Evolutionary conservation across 23 tunicate genomes (phyloP), one percentile per base, ranked within the genome.

Genomic region (Botrylloides violaceus): DNA sequence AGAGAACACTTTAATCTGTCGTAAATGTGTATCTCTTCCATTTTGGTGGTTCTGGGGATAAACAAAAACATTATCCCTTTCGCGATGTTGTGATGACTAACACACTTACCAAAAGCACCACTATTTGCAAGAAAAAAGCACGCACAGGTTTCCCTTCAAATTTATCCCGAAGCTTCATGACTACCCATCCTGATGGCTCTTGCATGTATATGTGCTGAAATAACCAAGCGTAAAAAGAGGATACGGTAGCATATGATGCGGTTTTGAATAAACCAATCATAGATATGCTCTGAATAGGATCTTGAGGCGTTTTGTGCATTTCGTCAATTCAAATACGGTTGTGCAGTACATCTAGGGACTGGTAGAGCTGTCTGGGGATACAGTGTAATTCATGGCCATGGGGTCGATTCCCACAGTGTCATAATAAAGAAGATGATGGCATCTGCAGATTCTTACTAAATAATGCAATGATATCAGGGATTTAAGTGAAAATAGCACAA

Each of bases 121-220:
- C 74, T 7, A 84, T 76, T 66, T 95, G 99, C 24, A 84, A 64
- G 86, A 95, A 86, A 64, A 89, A 95, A 18, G 99, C 92, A 1
- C 99, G 70, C 22, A 88, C 61, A 1, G 96, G 80, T 62, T 82
- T 84, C 19, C 49, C 80, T 34, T 74, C 57, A 6, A 64, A 32
- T 32, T 72, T 74, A 37, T 95, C 83, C 55, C 47, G 50, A 18
- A 95, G 35, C 32, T 87, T 87, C 6, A 95, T 71, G 79, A 76
- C 79, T 3, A 95, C 82, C 99, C 99, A 95, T 4, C 99, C 99
- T 22, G 71, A 56, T 0, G 99, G 99, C 61, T 95, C 99, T 19
- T 70, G 81, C 34, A 82, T 66, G 50, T 71, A 76, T 1, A 90
- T 70, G 66, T 74, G 77, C 96, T 88, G 76, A 28, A 64, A 60